Conservation (phyloP, 2,797 vertebrate species). For the Adrianichthys oophorus region DNA sequence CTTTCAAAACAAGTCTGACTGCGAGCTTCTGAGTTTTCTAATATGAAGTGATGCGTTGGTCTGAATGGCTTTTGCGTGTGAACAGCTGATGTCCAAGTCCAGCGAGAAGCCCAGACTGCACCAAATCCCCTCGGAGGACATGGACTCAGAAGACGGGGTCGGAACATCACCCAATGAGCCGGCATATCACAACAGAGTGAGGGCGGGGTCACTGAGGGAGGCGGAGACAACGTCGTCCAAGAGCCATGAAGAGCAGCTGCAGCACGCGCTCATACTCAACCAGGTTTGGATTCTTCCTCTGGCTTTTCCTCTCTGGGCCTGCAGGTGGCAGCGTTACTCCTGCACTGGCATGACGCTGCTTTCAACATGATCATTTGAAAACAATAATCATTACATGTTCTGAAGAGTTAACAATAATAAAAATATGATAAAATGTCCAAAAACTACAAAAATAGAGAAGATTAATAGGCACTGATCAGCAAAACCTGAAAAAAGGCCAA, state of each 20-base stretch:
- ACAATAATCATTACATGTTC: conserved; percentile 8
- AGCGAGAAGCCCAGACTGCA: conserved; percentile 90
- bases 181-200: conserved; percentile 57
- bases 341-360: not conserved
- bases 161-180: conserved; percentile 60
- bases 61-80: conserved; percentile 1
- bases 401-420: not conserved
- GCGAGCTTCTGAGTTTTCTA: too few relatives aligned
- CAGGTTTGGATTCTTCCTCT: conserved; percentile 59
- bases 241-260: conserved; percentile 76
- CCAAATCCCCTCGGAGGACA: conserved; percentile 94
- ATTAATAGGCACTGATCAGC: too few relatives aligned
- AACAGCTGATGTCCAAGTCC: conserved; percentile 83
- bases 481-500: too few relatives aligned
- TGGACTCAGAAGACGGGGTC: conserved; percentile 84
- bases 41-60: not conserved
- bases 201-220: conserved; percentile 72
- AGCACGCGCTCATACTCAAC: conserved; percentile 80
- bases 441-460: too few relatives aligned
- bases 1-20: too few relatives aligned
- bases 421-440: too few relatives aligned
- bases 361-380: conserved; percentile 14
- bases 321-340: conserved; percentile 55
- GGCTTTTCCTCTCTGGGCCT: conserved; percentile 36
- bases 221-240: conserved; percentile 61